Base-by-base conservation (phyloP, 2,888 invertebrate species). In the Drosophila stalkeri region DNA sequence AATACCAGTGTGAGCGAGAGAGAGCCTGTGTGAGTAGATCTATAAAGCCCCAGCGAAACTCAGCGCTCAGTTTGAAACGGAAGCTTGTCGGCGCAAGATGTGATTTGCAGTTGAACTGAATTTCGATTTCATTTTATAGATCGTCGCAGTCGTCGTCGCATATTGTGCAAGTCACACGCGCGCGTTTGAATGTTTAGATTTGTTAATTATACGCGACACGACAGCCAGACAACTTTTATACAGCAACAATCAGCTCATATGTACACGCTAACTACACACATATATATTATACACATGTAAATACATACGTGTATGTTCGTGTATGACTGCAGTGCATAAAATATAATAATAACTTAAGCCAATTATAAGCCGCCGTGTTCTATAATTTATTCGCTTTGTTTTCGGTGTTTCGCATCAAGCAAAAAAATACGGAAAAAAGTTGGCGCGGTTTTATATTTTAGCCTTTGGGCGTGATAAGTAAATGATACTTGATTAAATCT, bases 81-180 rank as follows among this genome's bases (percentile, higher is more conserved):
- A 62, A 72, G 72, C 66, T 73, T 47, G 64, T 52, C 76, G 87
- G 57, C 55, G 59, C 46, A 70, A 57, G 77, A 62, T 64, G 86
- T 73, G 61, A 27, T 41, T 74, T 47, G 20, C 43, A 37, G 43
- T 39, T 14, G 12, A 27, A 35, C 37, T 6, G 33, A 33, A 49
- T 20, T 20, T 39, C 14, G 43, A 18, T 54, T 27, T 39, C 37
- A 20, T 23, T 20, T n/a, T 20, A 37, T 12, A 46, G 41, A 70
- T 51, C 41, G 55, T 43, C 43, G 2, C 37, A 47, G 51, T 63
- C 44, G 51, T 41, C 51, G 51, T 44, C 46, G 52, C 23, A 20
- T 59, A 71, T 81, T 81, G 86, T 75, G 80, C 82, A 88, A 84
- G 79, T 69, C 87, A 60, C 74, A 72, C 68, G 69, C 63, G 46